Evolutionary conservation across 2,113 vertebrate species (phyloP), one percentile per base, ranked within the genome.

Genomic region (Sclerurus mexicanus): DNA sequence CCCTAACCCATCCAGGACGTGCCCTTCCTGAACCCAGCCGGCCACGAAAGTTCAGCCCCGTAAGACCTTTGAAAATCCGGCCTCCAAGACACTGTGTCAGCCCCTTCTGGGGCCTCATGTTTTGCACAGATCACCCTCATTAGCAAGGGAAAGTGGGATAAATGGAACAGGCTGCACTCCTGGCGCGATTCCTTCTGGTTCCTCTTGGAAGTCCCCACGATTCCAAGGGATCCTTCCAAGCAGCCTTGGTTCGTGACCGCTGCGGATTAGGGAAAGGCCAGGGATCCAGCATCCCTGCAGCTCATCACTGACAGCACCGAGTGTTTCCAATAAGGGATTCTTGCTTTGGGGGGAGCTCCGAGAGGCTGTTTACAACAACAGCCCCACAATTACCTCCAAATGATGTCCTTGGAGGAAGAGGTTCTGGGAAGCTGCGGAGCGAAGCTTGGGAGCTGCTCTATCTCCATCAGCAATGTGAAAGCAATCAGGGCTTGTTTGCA

Each of bases 61-160:
- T 2, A 3, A 37, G 3, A 33, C 71, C 50, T 53, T 46, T 20
- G 8, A 22, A 60, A 72, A 93, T 11, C 56, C 14, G 37, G 74
- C 74, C 64, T 88, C 37, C 2, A 28, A 40, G 87, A 28, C 12
- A 55, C 25, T 1, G 22, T 35, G 49, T 31, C 76, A 12, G 49
- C 93, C 93, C 93, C 89, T 88, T 76, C 35, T 62, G 89, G 89
- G 95, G 96, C 95, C 93, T 92, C 96, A 23, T 86, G 89, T 85
- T 95, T 74, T 20, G 56, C 71, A 44, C 27, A 66, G 93, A 96
- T 96, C 95, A 4, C 71, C 91, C 96, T 96, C 91, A 56, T 96
- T 77, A 93, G 79, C 67, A 7, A 89, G 91, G 84, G 50, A 96
- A 93, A 96, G 63, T 18, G 93, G 89, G 91, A 66, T 80, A 77